A percentile compares a stretch with the other conserved stretches of the same genome.
Evolutionary conservation across 2,797 vertebrate genomes (phyloP).

Genomic region (Enteromius trimaculatus): DNA sequence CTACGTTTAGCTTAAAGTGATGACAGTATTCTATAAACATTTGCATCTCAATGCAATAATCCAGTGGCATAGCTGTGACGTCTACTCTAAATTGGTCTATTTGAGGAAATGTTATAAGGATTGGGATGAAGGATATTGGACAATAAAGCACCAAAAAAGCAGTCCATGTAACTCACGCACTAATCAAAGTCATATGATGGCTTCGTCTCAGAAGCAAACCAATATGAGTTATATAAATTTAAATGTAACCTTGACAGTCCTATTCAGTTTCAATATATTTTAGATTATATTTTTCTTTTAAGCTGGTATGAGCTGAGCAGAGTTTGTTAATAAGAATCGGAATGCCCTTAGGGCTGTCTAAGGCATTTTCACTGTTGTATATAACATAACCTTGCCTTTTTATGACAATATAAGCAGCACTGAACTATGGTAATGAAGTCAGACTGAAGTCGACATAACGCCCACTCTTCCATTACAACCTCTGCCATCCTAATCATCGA

Average conservation of each 20-base stretch:
- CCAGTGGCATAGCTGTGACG: no score
- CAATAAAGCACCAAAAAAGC: not conserved
- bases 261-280: not conserved
- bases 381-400: not conserved
- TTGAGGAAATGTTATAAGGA: not conserved
- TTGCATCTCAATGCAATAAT: no score
- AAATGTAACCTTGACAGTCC: not conserved
- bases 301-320: not conserved
- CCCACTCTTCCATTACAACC: conserved; percentile 1
- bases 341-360: not conserved
- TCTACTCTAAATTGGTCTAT: no score
- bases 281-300: not conserved
- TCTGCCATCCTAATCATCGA: conserved; percentile 25
- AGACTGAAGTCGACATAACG: not conserved
- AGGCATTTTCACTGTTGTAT: not conserved
- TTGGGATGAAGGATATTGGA: not conserved
- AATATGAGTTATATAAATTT: not conserved
- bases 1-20: no score
- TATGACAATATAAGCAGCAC: not conserved
- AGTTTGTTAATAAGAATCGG: no score
- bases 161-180: not conserved
- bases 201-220: no score
- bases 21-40: no score
- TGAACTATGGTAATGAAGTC: not conserved
- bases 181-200: not conserved